Conservation (phyloP, 2,888 invertebrate genomes). For the Tholera decimalis region DNA sequence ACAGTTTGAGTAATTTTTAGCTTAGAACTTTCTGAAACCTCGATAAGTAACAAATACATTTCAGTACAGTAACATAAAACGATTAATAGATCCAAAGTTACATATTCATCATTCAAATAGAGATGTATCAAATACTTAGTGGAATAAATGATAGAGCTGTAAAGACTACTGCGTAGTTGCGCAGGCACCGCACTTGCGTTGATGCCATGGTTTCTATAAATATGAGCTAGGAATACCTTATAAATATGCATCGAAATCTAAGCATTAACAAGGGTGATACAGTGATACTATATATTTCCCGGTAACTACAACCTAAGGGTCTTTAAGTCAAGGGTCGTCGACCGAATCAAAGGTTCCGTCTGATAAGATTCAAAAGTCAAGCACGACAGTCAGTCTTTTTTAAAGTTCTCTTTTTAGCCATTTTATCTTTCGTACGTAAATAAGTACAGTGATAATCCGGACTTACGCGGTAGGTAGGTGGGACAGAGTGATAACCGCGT, state of each 20-base stretch:
- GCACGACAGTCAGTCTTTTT: too few relatives aligned
- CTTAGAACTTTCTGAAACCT: constrained; percentile 13
- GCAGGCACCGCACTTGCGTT: constrained; percentile 25
- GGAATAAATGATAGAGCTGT: constrained; percentile 8
- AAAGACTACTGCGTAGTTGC: constrained; percentile 40
- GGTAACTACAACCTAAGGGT: too few relatives aligned
- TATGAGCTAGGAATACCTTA: background rate
- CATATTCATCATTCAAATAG: constrained; percentile 15
- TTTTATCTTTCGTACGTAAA: too few relatives aligned
- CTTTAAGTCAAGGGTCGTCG: too few relatives aligned
- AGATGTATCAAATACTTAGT: constrained; percentile 27
- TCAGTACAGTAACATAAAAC: background rate
- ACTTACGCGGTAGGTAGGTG: too few relatives aligned
- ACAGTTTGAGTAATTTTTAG: constrained; percentile 21
- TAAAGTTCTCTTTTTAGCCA: too few relatives aligned
- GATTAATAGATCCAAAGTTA: background rate
- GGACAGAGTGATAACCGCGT: too few relatives aligned
- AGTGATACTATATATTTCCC: too few relatives aligned
- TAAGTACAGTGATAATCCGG: too few relatives aligned
- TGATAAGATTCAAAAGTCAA: too few relatives aligned
- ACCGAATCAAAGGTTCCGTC: too few relatives aligned
- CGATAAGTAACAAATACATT: background rate
- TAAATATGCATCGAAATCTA: background rate
- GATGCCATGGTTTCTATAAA: background rate
- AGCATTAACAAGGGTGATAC: background rate